Conservation (phyloP, 2,888 invertebrate species). For the Pristionchus mayeri region DNA sequence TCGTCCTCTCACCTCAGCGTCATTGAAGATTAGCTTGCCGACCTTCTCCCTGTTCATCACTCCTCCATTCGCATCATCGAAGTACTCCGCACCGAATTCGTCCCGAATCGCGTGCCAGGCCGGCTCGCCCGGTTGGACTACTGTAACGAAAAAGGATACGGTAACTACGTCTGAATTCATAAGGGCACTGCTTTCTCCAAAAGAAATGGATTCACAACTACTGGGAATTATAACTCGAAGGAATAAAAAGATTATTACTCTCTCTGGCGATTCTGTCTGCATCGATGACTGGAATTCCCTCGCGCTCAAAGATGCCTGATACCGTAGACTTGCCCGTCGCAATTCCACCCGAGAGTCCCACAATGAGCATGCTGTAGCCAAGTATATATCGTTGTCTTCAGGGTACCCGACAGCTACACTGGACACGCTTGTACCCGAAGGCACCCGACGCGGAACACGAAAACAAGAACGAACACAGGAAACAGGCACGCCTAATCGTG, state of each 20-base stretch:
- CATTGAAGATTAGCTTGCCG: slow-evolving; percentile 67
- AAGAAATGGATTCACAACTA: no score
- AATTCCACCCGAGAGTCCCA: slow-evolving; percentile 73
- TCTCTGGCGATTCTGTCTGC: slow-evolving; percentile 72
- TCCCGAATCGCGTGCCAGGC: slow-evolving; percentile 65
- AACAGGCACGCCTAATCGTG: no score
- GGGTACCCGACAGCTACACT: no score
- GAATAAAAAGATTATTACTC: no score
- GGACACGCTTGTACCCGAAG: no score
- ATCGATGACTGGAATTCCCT: slow-evolving; percentile 69
- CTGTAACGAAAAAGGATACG: slow-evolving; percentile 55
- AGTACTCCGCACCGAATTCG: slow-evolving; percentile 70
- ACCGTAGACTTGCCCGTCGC: slow-evolving; percentile 73
- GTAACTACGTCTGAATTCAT: no score
- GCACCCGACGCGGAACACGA: no score
- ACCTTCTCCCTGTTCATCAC: slow-evolving; percentile 67
- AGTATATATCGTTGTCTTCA: no score
- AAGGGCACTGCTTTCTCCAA: no score
- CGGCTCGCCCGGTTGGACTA: slow-evolving; percentile 70
- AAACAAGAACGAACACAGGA: no score
- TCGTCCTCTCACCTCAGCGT: slow-evolving; percentile 65
- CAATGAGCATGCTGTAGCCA: slow-evolving; percentile 62
- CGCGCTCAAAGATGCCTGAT: slow-evolving; percentile 54
- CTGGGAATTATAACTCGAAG: no score
- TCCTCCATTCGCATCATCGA: slow-evolving; percentile 71